Evolutionary conservation across 2,888 invertebrate species (phyloP).

Genomic region (Tanypteryx hageni): DNA sequence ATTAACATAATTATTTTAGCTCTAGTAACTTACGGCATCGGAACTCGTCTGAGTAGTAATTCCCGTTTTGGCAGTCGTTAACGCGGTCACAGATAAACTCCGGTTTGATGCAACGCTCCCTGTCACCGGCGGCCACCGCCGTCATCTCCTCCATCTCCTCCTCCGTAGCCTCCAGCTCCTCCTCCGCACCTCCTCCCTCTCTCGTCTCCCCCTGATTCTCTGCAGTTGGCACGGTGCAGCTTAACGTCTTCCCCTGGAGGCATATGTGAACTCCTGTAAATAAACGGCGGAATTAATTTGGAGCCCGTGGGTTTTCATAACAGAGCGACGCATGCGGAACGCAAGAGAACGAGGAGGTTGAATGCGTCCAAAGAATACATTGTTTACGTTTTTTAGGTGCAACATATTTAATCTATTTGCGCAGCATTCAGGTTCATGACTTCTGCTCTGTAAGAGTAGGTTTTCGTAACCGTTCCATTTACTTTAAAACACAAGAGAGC

Average conservation of each 20-base stretch:
- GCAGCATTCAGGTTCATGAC: no score
- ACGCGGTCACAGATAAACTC: slow-evolving; percentile 74
- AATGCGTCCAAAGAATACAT: no score
- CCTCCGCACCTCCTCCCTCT: neutral
- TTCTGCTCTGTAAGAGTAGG: no score
- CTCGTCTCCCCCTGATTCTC: neutral
- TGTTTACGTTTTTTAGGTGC: no score
- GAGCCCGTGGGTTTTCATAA: no score
- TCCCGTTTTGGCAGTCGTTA: slow-evolving; percentile 74
- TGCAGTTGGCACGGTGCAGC: slow-evolving; percentile 67
- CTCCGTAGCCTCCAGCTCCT: neutral
- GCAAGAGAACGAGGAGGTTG: no score
- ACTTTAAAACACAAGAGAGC: no score
- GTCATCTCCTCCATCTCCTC: neutral
- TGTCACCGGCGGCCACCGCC: slow-evolving; percentile 66
- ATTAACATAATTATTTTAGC: slow-evolving; percentile 65
- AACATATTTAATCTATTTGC: no score
- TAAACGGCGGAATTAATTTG: no score
- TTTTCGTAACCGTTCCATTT: no score
- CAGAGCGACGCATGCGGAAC: no score
- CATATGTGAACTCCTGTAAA: slow-evolving; percentile 70
- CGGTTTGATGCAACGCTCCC: slow-evolving; percentile 73
- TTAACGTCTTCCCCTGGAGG: slow-evolving; percentile 69
- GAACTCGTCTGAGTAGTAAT: slow-evolving; percentile 74
- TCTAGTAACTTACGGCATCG: slow-evolving; percentile 74